Evolutionary conservation across 1,140 invertebrate species (phyloP), one percentile per base, ranked within the genome.

Genomic region (Pogonomyrmex californicus): DNA sequence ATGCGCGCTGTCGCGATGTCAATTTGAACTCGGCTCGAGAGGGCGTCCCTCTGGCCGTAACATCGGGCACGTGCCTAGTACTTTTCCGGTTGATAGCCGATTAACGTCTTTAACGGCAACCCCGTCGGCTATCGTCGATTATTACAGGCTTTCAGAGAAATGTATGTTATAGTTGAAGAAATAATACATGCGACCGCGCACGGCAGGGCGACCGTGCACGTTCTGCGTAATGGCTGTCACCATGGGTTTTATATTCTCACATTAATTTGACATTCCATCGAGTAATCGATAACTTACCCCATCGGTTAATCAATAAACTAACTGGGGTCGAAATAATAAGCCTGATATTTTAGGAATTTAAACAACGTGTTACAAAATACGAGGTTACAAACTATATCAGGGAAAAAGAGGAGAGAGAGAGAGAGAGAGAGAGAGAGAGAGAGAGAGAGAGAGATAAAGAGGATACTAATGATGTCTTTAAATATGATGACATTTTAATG

Each of bases 161-260:
- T 33, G 14, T 83, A 38, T 14, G 30, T 73, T 58, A 60, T 51
- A 30, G 79, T 17, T 47, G 54, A 47, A 70, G 63, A 44, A 83
- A 83, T 73, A 60, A 83, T 60, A 73, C 17, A 44, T 44, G 30
- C 41, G 66, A 56, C 9, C 23, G 33, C 51, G 66, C 38, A 38
- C 56, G n/a, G 54, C 47, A 44, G 47, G 23, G 12, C 47, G 36
- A 23, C 38, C n/a, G 65, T 44, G 14, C 17, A 54, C 51, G 6
- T 47, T 44, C 41, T n/a, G 41, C 66, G 68, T 83, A 83, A 62
- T 83, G 68, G 58, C 68, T 75, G 54, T 83, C 54, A 73, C 54
- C 44, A 41, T 75, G 41, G n/a, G 23, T 83, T 75, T 73, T 60
- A 83, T 38, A 75, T 75, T 60, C 41, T 12, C 68, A 49, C 44